phyloP scores from a whole-genome alignment of 1,140 invertebrate species.

The Oryzaephilus surinamensis region DNA sequence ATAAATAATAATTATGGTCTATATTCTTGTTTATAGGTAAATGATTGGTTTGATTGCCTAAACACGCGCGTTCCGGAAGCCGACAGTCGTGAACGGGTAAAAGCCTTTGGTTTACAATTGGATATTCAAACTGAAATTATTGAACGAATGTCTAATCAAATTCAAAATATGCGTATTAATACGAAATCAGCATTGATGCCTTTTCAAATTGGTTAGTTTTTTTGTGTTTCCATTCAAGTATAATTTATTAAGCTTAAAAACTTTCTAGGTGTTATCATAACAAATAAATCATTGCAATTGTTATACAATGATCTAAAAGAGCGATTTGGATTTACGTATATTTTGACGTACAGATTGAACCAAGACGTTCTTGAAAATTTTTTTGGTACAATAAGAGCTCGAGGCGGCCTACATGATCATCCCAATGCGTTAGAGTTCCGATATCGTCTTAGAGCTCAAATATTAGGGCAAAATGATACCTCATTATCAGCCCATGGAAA shows the following conservation, averaged over 20 bases:
- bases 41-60: no score
- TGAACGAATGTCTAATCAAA: not conserved
- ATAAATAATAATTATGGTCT: no score
- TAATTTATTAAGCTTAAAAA: no score
- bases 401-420: slow-evolving; percentile 17
- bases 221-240: no score
- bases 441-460: slow-evolving; percentile 14
- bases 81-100: not conserved
- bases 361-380: slow-evolving; percentile 27
- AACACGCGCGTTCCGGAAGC: not conserved
- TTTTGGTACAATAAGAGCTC: slow-evolving; percentile 25
- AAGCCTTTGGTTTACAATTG: slow-evolving; percentile 1
- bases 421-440: slow-evolving; percentile 19
- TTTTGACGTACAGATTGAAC: no score
- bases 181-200: not conserved
- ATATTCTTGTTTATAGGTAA: no score
- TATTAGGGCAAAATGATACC: slow-evolving; percentile 15
- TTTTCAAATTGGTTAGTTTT: no score
- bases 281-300: not conserved
- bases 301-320: not conserved
- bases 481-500: slow-evolving; percentile 15
- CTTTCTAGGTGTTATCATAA: slow-evolving; percentile 1
- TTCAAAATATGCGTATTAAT: not conserved
- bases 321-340: not conserved
- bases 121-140: not conserved